These are phyloP conservation scores for Chelmon rostratus DNA, from an alignment of 2,797 vertebrate genomes.

Conservation along the genomic window DNA sequence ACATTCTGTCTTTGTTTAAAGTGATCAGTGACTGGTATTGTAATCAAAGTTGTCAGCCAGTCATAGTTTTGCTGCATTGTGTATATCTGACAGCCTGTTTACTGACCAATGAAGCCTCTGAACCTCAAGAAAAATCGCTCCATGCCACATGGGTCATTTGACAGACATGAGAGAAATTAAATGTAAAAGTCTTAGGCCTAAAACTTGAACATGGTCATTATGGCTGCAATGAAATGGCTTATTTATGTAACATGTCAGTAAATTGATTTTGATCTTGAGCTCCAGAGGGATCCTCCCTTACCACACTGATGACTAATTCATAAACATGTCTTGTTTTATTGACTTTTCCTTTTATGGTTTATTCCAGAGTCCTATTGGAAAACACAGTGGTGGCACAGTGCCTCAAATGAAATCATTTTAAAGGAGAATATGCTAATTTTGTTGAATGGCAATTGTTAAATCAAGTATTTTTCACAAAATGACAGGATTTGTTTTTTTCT, in stretches of 20 bases:
- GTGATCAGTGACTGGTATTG: constrained; percentile 1
- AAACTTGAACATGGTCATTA: not conserved
- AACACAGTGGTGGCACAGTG: constrained; percentile 17
- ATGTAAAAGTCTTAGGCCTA: not conserved
- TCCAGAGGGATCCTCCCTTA: constrained; percentile 56
- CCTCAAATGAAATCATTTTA: constrained; percentile 12
- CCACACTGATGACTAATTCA: constrained; percentile 33
- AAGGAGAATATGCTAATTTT: constrained; percentile 21
- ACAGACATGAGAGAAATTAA: not conserved
- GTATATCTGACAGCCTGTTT: constrained; percentile 45
- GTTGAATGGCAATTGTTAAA: not conserved
- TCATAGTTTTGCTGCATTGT: too few relatives aligned
- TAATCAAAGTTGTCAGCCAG: not conserved
- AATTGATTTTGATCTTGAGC: constrained; percentile 51
- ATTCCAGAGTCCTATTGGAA: constrained; percentile 36
- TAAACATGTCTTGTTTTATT: constrained; percentile 20
- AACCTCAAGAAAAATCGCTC: constrained; percentile 45
- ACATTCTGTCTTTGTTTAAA: not conserved
- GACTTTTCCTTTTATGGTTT: constrained; percentile 4
- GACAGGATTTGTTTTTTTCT: constrained; percentile 16
- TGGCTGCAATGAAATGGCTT: not conserved
- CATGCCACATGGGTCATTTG: not conserved
- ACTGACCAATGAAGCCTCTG: constrained; percentile 54
- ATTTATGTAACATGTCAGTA: not conserved
- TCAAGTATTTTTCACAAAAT: constrained; percentile 18